Base-by-base conservation (phyloP, 2,113 vertebrate genomes). In the Chloroceryle aenea region DNA sequence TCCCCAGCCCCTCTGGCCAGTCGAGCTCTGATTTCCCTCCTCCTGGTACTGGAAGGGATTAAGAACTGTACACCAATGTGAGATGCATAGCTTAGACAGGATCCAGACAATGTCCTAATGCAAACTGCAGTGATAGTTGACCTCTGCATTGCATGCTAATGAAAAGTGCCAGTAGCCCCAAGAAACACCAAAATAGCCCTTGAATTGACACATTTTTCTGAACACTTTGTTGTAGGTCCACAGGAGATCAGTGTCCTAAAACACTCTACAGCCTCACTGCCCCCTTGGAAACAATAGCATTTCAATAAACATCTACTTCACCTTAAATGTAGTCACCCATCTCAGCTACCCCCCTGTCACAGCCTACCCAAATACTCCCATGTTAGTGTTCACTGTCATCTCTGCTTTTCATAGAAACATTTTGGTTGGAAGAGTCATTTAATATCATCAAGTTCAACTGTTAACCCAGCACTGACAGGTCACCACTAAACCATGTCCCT, bases 101-200 rank as follows among this genome's bases (percentile, higher is more conserved):
- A 61, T 30, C 43, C 34, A 86, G 63, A 22, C 1, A 4, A 16
- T 13, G 26, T 40, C 50, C 66, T 9, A 32, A 18, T 0, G 12
- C 4, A 23, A 59, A 1, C 1, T 86, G 27, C 75, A 67, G 1
- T 1, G 9, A 29, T 1, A 16, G 42, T 2, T 67, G 34, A 58
- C 12, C 29, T 64, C 29, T 56, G 43, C 29, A 5, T 23, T 67
- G 22, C 43, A 61, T 9, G 15, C 42, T 45, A 4, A 38, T 23
- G 38, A 43, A 42, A 87, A 89, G 59, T 9, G 3, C 26, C 12
- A 13, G 25, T 8, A 68, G 22, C 52, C 47, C 23, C 82, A 72
- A 42, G 26, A 56, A 81, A 42, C 20, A 47, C 18, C 27, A 72
- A 14, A 80, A 16, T 20, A 32, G 53, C 14, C 15, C 47, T 53